These are phyloP conservation scores for Neocrepidodera transversa DNA, from an alignment of 2,888 invertebrate genomes.

Conservation along the genomic window DNA sequence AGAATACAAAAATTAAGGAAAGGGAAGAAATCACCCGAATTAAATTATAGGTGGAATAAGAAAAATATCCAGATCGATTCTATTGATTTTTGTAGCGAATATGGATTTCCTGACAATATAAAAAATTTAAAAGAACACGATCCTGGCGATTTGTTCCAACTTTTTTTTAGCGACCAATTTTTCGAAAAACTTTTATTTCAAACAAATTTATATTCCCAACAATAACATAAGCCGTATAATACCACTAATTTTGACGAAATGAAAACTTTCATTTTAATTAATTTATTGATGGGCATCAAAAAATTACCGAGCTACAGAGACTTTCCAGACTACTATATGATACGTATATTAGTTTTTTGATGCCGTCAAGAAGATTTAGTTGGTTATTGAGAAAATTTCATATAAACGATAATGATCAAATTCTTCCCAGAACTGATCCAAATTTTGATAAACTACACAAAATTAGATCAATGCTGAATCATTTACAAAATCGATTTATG, in stretches of 20 bases:
- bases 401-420: conserved; percentile 40
- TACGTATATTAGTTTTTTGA: conserved; percentile 27
- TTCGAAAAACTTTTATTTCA: background rate
- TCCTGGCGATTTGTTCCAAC: background rate
- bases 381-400: conserved; percentile 41
- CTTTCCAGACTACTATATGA: conserved; percentile 27
- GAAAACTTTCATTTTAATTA: conserved; percentile 25
- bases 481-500: conserved; percentile 32
- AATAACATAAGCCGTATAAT: background rate
- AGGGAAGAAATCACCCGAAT: background rate
- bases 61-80: no score
- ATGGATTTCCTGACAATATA: background rate
- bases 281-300: conserved; percentile 36
- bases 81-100: background rate
- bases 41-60: background rate
- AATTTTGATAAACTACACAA: conserved; percentile 45
- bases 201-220: conserved; percentile 11
- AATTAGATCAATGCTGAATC: conserved; percentile 41
- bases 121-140: background rate
- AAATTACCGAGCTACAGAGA: conserved; percentile 33
- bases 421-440: conserved; percentile 30
- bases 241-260: background rate
- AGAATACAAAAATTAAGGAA: background rate
- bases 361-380: conserved; percentile 33
- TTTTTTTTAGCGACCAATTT: background rate